These are phyloP conservation scores for Melanogrammus aeglefinus DNA, from an alignment of 2,797 vertebrate species.

Conservation along the genomic window DNA sequence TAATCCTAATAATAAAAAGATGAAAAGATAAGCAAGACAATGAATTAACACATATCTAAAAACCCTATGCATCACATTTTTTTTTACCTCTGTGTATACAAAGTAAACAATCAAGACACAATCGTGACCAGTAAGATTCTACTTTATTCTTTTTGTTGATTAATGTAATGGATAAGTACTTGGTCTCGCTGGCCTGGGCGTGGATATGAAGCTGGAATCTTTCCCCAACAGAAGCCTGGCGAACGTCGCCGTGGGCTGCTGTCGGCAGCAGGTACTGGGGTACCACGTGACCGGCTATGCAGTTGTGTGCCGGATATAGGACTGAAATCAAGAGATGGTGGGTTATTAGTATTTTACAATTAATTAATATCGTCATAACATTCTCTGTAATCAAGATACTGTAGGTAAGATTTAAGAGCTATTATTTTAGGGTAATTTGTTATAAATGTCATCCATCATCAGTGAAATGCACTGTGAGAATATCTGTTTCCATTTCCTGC, in stretches of 20 bases:
- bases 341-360: neutral
- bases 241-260: conserved; percentile 46
- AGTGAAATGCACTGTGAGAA: neutral
- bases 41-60: neutral
- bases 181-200: conserved; percentile 48
- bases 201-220: conserved; percentile 39
- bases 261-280: conserved; percentile 61
- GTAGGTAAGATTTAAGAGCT: neutral
- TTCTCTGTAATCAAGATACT: neutral
- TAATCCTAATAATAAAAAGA: conserved; percentile 52
- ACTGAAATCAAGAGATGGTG: conserved; percentile 55
- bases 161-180: conserved; percentile 38
- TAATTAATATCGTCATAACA: neutral
- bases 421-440: neutral
- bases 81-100: neutral
- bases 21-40: conserved; percentile 1
- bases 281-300: conserved; percentile 44
- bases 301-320: conserved; percentile 51
- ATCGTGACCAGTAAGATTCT: neutral
- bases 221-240: conserved; percentile 51
- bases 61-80: neutral
- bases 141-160: neutral
- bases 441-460: neutral
- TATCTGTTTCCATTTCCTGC: neutral
- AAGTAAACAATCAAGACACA: neutral